Evolutionary conservation across 1,140 invertebrate species (phyloP), one percentile per base, ranked within the genome.

Genomic region (Aphis gossypii): DNA sequence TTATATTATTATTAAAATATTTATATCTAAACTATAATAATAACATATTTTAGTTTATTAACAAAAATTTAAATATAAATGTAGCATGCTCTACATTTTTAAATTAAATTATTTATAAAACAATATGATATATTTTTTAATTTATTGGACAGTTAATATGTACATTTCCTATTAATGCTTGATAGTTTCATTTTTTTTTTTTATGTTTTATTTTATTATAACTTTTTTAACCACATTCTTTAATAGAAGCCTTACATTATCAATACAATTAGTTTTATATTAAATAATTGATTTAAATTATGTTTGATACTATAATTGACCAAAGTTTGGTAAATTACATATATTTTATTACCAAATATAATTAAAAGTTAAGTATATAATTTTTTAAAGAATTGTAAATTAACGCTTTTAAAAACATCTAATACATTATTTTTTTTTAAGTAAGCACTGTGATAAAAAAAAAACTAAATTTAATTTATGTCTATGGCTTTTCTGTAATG

Each of bases 1-100:
- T 93, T 93, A 93, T 93, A 41, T 86, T 93, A 86, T 56, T 93
- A 93, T 93, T 83, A 93, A 84, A 93, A 60, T 83, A 41, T 84
- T 38, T 93, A 38, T 93, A 35, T 93, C 38, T 92, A 92, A 82
- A 92, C 7, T 89, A 21, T 89, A 89, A 23, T 88, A 35, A 60
- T 90, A 60, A 60, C 38, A 41, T 90, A 60, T 60, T 89, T 60
- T 54, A 54, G n/a, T 51, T 56, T 25, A 54, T 90, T 56, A 56
- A 90, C n/a, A 41, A 51, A 38, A 35, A 14, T 6, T 56, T 56
- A 4, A 90, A 56, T 90, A 41, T 8, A 18, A 23, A 90, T 41
- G 48, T 90, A 90, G 25, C n/a, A 21, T 21, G 21, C 20, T 51
- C n/a, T 51, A 54, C 18, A 35, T 89, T 51, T 89, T 51, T 89